phyloP scores from a whole-genome alignment of 2,113 vertebrate species.

The Calonectris borealis region DNA sequence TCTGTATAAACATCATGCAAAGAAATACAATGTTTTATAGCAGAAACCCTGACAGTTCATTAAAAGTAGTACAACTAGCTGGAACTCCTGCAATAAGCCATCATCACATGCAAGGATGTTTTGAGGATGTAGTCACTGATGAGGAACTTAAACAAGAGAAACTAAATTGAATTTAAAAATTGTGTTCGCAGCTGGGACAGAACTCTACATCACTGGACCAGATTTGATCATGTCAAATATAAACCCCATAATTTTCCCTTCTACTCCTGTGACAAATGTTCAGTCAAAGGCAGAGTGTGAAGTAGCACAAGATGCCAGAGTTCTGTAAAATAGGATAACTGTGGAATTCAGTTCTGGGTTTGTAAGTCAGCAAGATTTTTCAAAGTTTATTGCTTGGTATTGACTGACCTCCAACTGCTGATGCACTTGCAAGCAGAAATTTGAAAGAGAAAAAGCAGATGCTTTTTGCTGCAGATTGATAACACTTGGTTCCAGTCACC shows the following conservation, averaged over 20 bases:
- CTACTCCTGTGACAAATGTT: background rate
- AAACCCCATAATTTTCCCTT: background rate
- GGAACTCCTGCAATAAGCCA: background rate
- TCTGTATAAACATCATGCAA: background rate
- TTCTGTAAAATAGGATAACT: background rate
- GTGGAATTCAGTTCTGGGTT: background rate
- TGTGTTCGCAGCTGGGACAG: background rate
- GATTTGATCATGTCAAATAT: background rate
- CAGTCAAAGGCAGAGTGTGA: background rate
- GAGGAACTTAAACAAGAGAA: background rate
- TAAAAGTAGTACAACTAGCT: background rate
- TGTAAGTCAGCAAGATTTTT: background rate
- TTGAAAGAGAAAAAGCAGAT: background rate
- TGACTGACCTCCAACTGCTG: background rate
- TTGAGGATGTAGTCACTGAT: background rate
- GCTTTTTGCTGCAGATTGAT: background rate
- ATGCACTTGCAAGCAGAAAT: background rate
- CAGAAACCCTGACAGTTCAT: background rate
- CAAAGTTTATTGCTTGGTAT: background rate
- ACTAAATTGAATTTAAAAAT: background rate
- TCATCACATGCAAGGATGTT: background rate
- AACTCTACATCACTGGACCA: background rate
- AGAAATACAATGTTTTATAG: background rate
- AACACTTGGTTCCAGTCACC: background rate
- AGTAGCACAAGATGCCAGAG: background rate